Evolutionary conservation across 30 jellyfish, hydroid and myxozoan species (phyloP).

Genomic region (Catostylus mosaicus): DNA sequence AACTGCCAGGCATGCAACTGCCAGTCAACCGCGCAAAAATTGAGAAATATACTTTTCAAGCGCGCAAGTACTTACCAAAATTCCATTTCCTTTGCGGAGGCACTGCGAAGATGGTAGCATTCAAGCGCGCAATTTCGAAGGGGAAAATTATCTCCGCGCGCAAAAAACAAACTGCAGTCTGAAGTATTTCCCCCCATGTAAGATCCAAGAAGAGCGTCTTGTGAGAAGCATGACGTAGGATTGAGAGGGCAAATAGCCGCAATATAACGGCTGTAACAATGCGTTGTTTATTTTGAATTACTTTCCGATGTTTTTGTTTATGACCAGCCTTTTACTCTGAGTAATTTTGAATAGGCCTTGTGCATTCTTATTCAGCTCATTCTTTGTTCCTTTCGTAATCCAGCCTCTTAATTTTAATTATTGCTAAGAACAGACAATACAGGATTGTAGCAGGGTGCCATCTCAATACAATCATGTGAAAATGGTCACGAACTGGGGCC

Average conservation of each 20-base stretch:
- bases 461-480: neutral
- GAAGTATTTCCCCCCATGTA: too few relatives aligned
- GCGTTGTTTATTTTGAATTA: neutral
- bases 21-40: too few relatives aligned
- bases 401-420: neutral
- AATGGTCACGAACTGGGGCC: conserved; percentile 3
- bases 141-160: too few relatives aligned
- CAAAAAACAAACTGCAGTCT: too few relatives aligned
- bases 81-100: too few relatives aligned
- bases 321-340: neutral
- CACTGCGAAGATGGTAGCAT: too few relatives aligned
- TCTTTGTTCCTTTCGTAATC: neutral
- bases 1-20: too few relatives aligned
- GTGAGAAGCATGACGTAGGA: too few relatives aligned
- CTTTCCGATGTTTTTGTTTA: neutral
- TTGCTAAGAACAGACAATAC: neutral
- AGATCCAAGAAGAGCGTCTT: too few relatives aligned
- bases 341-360: neutral
- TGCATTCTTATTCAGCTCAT: neutral
- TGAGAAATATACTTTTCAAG: too few relatives aligned
- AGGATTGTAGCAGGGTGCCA: conserved; percentile 1
- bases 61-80: too few relatives aligned
- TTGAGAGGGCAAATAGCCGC: conserved; percentile 2
- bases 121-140: too few relatives aligned
- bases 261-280: neutral